phyloP scores from a whole-genome alignment of 2,888 invertebrate genomes.

The Conus canariensis region DNA sequence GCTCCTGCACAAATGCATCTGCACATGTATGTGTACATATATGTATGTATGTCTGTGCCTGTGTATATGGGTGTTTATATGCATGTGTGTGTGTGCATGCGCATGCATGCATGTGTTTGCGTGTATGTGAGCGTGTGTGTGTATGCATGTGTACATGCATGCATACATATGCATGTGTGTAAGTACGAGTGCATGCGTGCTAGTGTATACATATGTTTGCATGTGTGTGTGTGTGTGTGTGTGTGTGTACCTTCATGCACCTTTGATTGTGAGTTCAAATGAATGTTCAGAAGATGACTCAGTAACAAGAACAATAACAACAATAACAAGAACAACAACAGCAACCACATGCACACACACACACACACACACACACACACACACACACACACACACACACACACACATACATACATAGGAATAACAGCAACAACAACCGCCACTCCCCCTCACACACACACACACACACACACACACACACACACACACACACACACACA shows the following conservation, averaged over 20 bases:
- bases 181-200: not conserved
- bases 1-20: too few relatives aligned
- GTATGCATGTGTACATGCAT: not conserved
- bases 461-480: too few relatives aligned
- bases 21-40: too few relatives aligned
- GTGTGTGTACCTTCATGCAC: not conserved
- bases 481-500: too few relatives aligned
- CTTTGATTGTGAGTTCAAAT: not conserved
- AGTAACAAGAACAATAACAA: too few relatives aligned
- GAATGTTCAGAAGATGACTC: not conserved
- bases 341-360: too few relatives aligned
- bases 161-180: not conserved
- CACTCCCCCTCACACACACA: too few relatives aligned
- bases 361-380: too few relatives aligned
- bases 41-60: not conserved
- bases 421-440: too few relatives aligned
- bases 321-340: too few relatives aligned
- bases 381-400: too few relatives aligned
- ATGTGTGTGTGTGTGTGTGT: not conserved
- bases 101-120: not conserved
- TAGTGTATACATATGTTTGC: not conserved
- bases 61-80: not conserved
- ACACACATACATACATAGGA: too few relatives aligned
- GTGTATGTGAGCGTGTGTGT: not conserved
- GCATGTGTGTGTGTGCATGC: not conserved